These are phyloP conservation scores for Platysternon megacephalum DNA, from an alignment of 2,113 vertebrate genomes.

Conservation along the genomic window DNA sequence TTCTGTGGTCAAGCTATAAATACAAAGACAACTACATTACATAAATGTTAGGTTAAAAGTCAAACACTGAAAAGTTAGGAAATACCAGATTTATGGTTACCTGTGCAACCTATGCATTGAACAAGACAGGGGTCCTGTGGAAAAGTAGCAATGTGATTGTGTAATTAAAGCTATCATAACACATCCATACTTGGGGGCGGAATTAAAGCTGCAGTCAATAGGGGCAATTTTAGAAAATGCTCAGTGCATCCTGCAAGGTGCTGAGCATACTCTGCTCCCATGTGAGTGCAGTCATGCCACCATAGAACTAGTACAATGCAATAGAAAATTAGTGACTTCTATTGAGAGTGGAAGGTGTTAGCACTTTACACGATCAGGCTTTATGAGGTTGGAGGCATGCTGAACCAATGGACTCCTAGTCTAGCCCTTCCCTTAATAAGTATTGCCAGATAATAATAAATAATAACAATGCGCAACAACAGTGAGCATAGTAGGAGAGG, in stretches of 20 bases:
- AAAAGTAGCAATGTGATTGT: neutral
- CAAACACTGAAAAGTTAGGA: neutral
- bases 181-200: too few species aligned
- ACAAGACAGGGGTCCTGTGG: neutral
- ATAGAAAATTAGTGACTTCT: fast-evolving
- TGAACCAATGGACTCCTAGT: neutral
- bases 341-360: neutral
- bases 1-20: neutral
- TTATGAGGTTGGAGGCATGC: neutral
- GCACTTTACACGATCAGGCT: neutral
- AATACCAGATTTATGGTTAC: neutral
- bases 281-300: too few species aligned
- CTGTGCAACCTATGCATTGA: neutral
- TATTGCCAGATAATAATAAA: neutral
- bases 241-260: neutral
- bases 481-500: neutral
- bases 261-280: neutral
- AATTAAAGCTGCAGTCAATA: too few species aligned
- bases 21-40: neutral
- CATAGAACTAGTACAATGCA: neutral
- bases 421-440: neutral
- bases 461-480: fast-evolving
- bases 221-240: neutral
- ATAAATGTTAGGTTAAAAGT: neutral
- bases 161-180: too few species aligned